Evolutionary conservation across 2,888 invertebrate genomes (phyloP).

Genomic region (Hedya salicella): DNA sequence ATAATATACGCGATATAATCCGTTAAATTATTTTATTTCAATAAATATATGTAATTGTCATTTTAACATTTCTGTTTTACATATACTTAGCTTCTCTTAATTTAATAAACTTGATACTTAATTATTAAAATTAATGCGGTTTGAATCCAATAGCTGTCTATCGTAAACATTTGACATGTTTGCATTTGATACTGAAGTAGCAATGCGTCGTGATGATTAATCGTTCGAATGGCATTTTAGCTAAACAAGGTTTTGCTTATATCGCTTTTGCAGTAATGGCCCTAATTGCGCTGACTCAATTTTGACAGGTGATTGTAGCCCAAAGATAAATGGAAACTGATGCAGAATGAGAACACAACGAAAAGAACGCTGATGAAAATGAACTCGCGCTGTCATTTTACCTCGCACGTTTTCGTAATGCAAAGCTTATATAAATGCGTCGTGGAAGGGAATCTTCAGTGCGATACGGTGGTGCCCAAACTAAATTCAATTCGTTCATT

Average conservation of each 20-base stretch:
- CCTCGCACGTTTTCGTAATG: slow-evolving; percentile 30
- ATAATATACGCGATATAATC: too few species aligned
- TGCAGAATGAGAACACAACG: slow-evolving; percentile 45
- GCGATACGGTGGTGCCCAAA: slow-evolving; percentile 45
- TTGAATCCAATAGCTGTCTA: slow-evolving; percentile 12
- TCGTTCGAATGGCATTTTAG: slow-evolving; percentile 58
- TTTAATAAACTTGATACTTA: too few species aligned
- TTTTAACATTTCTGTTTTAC: too few species aligned
- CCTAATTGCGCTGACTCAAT: slow-evolving; percentile 68
- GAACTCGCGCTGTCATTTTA: slow-evolving; percentile 33
- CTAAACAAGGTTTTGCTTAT: slow-evolving; percentile 72
- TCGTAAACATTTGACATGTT: slow-evolving; percentile 60
- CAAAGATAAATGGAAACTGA: slow-evolving; percentile 58
- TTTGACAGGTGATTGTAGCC: slow-evolving; percentile 67
- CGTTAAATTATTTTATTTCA: too few species aligned
- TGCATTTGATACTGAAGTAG: slow-evolving; percentile 62
- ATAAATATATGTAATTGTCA: too few species aligned
- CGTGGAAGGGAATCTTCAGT: slow-evolving; percentile 56
- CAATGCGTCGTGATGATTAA: slow-evolving; percentile 68
- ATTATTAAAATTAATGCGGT: slow-evolving; percentile 3
- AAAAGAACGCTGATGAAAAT: slow-evolving; percentile 41
- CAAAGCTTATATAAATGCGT: slow-evolving; percentile 55
- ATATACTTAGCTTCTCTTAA: too few species aligned
- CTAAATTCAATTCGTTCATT: slow-evolving; percentile 4
- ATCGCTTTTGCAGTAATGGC: slow-evolving; percentile 62